Conservation (phyloP, 2,797 vertebrate genomes). For the Squalus acanthias region DNA sequence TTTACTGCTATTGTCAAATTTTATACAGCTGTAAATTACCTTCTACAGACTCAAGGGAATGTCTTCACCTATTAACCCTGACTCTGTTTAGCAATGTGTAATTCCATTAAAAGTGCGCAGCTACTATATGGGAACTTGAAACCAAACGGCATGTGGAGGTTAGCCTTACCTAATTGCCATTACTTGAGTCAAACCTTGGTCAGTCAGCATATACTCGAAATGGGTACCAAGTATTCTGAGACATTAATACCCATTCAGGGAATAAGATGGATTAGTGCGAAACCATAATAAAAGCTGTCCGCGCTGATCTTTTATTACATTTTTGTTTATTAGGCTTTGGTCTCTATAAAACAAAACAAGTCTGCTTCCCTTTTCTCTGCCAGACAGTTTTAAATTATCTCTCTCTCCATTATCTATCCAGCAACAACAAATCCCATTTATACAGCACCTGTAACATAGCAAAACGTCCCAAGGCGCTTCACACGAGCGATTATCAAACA, state of each 20-base stretch:
- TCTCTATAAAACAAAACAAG: not conserved
- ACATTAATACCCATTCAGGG: not conserved
- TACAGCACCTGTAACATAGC: too few species aligned
- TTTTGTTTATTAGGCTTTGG: not conserved
- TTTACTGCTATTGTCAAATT: slow-evolving; percentile 12
- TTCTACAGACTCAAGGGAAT: too few species aligned
- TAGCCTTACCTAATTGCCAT: too few species aligned
- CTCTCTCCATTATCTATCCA: not conserved
- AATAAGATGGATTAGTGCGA: not conserved
- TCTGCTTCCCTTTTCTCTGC: not conserved
- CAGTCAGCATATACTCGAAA: not conserved
- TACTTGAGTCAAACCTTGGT: not conserved
- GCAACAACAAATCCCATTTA: too few species aligned
- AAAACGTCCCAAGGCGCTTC: too few species aligned
- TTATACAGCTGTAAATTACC: not conserved
- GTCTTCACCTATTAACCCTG: not conserved
- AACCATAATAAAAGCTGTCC: not conserved
- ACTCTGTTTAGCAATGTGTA: not conserved
- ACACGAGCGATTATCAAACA: too few species aligned
- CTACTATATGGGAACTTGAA: too few species aligned
- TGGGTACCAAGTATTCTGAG: not conserved
- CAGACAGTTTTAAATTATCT: not conserved
- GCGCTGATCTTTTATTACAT: not conserved
- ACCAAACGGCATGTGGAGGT: too few species aligned
- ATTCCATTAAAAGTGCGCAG: not conserved